Conservation (phyloP, 1,140 invertebrate species). For the Oryzaephilus surinamensis region DNA sequence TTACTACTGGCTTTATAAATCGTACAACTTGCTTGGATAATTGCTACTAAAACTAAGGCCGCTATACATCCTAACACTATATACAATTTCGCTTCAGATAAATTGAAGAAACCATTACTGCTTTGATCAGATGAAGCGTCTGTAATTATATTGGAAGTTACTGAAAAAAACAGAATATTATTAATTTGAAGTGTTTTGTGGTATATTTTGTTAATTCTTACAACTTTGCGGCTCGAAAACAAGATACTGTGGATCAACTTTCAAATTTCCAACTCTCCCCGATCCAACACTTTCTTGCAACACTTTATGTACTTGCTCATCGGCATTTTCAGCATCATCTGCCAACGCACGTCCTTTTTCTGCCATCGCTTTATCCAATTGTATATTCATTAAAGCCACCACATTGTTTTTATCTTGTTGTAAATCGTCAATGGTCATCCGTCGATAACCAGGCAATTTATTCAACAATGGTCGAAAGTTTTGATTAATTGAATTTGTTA, state of each 20-base stretch:
- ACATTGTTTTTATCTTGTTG: slow-evolving; percentile 50
- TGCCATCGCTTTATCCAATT: slow-evolving; percentile 52
- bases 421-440: slow-evolving; percentile 56
- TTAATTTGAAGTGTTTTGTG: not conserved
- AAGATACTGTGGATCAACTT: slow-evolving; percentile 65
- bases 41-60: slow-evolving; percentile 63
- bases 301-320: slow-evolving; percentile 34
- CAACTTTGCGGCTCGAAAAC: slow-evolving; percentile 53
- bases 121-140: slow-evolving; percentile 22
- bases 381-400: slow-evolving; percentile 53
- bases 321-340: slow-evolving; percentile 38
- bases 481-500: slow-evolving; percentile 56
- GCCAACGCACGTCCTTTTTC: slow-evolving; percentile 45
- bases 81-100: slow-evolving; percentile 63
- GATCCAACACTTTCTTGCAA: slow-evolving; percentile 56
- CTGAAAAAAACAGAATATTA: slow-evolving; percentile 23
- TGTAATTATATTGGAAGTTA: slow-evolving; percentile 32
- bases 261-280: slow-evolving; percentile 64
- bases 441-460: slow-evolving; percentile 61
- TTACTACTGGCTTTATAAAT: slow-evolving; percentile 58
- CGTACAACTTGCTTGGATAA: slow-evolving; percentile 76
- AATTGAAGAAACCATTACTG: slow-evolving; percentile 40
- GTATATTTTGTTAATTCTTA: slow-evolving; percentile 36
- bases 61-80: slow-evolving; percentile 72
- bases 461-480: slow-evolving; percentile 52